These are phyloP conservation scores for Allobates femoralis DNA, from an alignment of 2,797 vertebrate species.

Conservation along the genomic window DNA sequence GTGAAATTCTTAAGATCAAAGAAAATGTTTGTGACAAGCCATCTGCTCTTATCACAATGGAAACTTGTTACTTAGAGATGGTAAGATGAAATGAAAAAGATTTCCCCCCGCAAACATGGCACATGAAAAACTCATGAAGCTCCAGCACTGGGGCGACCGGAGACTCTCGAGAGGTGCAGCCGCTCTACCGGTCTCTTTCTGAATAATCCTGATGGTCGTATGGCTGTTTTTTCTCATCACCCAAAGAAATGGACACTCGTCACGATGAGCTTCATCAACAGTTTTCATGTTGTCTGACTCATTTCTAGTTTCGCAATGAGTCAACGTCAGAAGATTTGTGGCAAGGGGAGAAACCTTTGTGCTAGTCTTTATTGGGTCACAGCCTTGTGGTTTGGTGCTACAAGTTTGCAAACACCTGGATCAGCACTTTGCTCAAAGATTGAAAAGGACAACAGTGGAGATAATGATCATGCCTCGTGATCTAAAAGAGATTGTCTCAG, in stretches of 20 bases:
- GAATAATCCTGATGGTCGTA: constrained; percentile 16
- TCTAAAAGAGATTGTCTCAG: background rate
- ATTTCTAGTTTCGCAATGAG: constrained; percentile 56
- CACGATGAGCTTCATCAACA: constrained; percentile 13
- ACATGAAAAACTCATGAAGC: background rate
- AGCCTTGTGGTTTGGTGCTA: constrained; percentile 53
- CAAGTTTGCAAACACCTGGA: constrained; percentile 46
- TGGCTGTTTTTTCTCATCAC: constrained; percentile 25
- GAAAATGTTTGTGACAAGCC: background rate
- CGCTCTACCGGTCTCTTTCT: constrained; percentile 16
- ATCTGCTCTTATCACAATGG: constrained; percentile 5
- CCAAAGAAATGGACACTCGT: constrained; percentile 31
- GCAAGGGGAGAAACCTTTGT: background rate
- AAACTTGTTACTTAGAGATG: background rate
- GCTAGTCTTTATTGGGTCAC: constrained; percentile 47
- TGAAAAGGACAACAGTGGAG: background rate
- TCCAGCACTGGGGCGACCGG: background rate
- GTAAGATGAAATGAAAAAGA: background rate
- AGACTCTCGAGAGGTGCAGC: constrained; percentile 6
- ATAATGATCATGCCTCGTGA: background rate
- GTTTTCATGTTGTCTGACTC: constrained; percentile 44
- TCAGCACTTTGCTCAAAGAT: constrained; percentile 39
- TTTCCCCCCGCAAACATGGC: background rate
- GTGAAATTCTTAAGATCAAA: background rate
- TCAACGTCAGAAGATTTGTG: background rate